Evolutionary conservation across 2,797 vertebrate genomes (phyloP).

Genomic region (Sparus aurata): DNA sequence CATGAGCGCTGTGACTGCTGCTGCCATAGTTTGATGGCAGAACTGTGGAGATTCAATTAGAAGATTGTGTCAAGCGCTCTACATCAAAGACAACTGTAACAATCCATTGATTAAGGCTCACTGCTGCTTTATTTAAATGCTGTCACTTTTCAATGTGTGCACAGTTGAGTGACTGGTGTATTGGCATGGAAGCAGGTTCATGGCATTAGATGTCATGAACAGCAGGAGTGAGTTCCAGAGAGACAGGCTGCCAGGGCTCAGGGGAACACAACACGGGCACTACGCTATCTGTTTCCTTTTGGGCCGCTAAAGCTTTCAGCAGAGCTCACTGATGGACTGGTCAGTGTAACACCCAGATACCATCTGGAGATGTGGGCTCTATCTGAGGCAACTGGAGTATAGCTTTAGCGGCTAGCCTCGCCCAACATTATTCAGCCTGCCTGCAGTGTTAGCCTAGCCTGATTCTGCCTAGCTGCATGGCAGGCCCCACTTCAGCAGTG

Average conservation of each 20-base stretch:
- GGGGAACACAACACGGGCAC: too few species aligned
- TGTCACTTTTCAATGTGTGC: slow-evolving; percentile 2
- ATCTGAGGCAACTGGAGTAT: slow-evolving; percentile 47
- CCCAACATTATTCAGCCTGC: slow-evolving; percentile 8
- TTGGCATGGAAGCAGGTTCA: slow-evolving; percentile 1
- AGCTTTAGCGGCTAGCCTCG: slow-evolving; percentile 22
- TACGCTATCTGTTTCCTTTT: slow-evolving; percentile 26
- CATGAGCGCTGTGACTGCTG: slow-evolving; percentile 24
- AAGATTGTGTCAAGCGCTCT: slow-evolving; percentile 51
- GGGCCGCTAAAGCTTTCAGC: slow-evolving; percentile 57
- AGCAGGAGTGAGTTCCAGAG: slow-evolving; percentile 4
- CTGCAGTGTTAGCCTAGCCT: slow-evolving; percentile 34
- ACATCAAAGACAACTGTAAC: slow-evolving; percentile 42
- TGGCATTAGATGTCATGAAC: slow-evolving; percentile 18
- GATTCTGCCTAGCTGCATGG: slow-evolving; percentile 30
- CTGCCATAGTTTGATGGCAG: slow-evolving; percentile 46
- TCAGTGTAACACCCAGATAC: slow-evolving; percentile 63
- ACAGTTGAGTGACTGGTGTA: background rate
- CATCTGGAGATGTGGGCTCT: slow-evolving; percentile 71
- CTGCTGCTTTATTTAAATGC: slow-evolving; percentile 23
- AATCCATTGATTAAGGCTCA: slow-evolving; percentile 28
- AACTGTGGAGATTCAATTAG: slow-evolving; percentile 60
- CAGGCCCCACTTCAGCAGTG: slow-evolving; percentile 48
- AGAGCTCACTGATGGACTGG: slow-evolving; percentile 46
- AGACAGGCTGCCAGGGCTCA: slow-evolving; percentile 4